A percentile compares a stretch with the other conserved stretches of the same genome.
phyloP scores from a whole-genome alignment of 2,888 invertebrate species.

The Girardia tigrina region DNA sequence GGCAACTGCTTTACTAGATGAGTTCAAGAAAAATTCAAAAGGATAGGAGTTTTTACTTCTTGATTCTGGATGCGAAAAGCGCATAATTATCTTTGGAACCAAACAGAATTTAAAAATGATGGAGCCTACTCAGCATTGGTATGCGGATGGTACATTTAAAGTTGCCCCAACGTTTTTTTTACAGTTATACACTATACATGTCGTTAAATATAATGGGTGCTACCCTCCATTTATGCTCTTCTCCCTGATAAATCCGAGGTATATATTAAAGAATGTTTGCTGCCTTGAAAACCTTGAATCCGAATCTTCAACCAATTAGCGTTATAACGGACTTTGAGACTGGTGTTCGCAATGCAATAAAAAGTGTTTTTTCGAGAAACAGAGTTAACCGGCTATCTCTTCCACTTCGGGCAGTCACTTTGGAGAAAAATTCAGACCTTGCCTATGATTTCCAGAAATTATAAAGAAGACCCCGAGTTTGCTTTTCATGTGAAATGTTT shows the following conservation, averaged over 20 bases:
- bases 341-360: too few relatives aligned
- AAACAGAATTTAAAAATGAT: too few relatives aligned
- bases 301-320: too few relatives aligned
- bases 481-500: not conserved
- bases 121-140: too few relatives aligned
- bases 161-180: not conserved
- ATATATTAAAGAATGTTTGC: too few relatives aligned
- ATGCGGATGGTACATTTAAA: not conserved
- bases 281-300: not conserved
- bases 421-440: too few relatives aligned
- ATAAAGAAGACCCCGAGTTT: not conserved
- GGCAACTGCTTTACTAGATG: too few relatives aligned
- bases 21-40: not conserved
- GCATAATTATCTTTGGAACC: not conserved
- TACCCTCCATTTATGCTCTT: not conserved
- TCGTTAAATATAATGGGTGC: too few relatives aligned
- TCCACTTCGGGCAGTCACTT: not conserved
- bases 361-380: too few relatives aligned
- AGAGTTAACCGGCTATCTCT: not conserved
- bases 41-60: too few relatives aligned
- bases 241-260: not conserved
- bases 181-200: not conserved
- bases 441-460: too few relatives aligned
- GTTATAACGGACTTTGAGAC: not conserved
- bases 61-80: too few relatives aligned